Conservation (phyloP, 1,140 invertebrate species). For the Scaptomyza graminum region DNA sequence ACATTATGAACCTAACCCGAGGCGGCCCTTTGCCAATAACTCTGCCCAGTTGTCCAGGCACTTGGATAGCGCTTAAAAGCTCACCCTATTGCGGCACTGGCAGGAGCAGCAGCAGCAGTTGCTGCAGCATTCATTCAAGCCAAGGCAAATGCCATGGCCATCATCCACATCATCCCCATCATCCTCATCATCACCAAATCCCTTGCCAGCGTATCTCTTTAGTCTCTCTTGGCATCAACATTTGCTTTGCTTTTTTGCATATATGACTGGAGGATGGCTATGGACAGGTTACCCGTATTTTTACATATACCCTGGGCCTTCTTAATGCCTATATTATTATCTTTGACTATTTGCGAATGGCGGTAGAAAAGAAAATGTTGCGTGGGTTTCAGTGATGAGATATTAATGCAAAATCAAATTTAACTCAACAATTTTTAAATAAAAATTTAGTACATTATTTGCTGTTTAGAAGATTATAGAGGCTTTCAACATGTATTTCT, state of each 20-base stretch:
- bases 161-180: slow-evolving; percentile 37
- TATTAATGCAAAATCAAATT: no score
- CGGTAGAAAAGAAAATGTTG: neutral
- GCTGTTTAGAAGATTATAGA: no score
- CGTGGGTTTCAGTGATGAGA: no score
- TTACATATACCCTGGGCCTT: slow-evolving; percentile 20
- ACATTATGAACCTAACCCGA: slow-evolving; percentile 28
- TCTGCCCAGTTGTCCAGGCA: slow-evolving; percentile 33
- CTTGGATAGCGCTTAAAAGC: slow-evolving; percentile 38
- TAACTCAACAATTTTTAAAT: no score
- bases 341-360: neutral
- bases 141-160: slow-evolving; percentile 39
- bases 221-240: slow-evolving; percentile 21
- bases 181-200: slow-evolving; percentile 44
- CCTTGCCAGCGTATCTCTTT: slow-evolving; percentile 9
- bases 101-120: neutral
- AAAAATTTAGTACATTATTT: no score
- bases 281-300: neutral
- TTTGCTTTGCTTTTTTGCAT: slow-evolving; percentile 37
- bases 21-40: slow-evolving; percentile 26
- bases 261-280: slow-evolving; percentile 12
- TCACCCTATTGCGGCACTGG: neutral
- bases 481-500: no score
- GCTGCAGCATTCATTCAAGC: no score
- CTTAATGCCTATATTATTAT: neutral